These are phyloP conservation scores for Griposia aprilina DNA, from an alignment of 2,888 invertebrate species.

Conservation along the genomic window DNA sequence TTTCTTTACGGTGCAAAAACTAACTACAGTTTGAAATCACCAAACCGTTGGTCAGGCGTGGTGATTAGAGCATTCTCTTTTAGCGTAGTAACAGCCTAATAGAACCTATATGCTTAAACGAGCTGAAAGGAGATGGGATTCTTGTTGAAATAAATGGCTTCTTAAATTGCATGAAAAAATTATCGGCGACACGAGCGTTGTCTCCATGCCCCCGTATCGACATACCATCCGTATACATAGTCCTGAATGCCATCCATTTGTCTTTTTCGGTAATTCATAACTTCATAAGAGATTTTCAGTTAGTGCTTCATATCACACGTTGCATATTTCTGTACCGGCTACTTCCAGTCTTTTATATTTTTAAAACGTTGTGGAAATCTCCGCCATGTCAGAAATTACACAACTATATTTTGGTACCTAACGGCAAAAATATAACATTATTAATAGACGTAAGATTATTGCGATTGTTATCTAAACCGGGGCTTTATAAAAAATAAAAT, in stretches of 20 bases:
- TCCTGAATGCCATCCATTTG: not conserved
- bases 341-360: not conserved
- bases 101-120: too few relatives aligned
- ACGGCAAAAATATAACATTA: constrained; percentile 32
- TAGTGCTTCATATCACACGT: not conserved
- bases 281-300: not conserved
- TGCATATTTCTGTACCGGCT: not conserved
- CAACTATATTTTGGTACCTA: constrained; percentile 15
- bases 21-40: not conserved
- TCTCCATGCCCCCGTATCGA: too few relatives aligned
- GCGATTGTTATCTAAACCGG: constrained; percentile 51
- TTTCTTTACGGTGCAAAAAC: not conserved
- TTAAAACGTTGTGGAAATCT: constrained; percentile 14
- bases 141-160: not conserved
- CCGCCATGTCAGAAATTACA: constrained; percentile 24
- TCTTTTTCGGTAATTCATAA: not conserved
- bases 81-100: not conserved
- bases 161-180: not conserved
- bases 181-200: not conserved
- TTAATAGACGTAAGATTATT: constrained; percentile 26
- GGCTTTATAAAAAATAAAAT: constrained; percentile 26
- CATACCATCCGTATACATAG: not conserved
- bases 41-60: too few relatives aligned
- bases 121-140: not conserved
- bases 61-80: too few relatives aligned